A percentile compares a stretch with the other conserved stretches of the same genome.
phyloP scores from a whole-genome alignment of 2,797 vertebrate species.

The Holocentrus rufus region DNA sequence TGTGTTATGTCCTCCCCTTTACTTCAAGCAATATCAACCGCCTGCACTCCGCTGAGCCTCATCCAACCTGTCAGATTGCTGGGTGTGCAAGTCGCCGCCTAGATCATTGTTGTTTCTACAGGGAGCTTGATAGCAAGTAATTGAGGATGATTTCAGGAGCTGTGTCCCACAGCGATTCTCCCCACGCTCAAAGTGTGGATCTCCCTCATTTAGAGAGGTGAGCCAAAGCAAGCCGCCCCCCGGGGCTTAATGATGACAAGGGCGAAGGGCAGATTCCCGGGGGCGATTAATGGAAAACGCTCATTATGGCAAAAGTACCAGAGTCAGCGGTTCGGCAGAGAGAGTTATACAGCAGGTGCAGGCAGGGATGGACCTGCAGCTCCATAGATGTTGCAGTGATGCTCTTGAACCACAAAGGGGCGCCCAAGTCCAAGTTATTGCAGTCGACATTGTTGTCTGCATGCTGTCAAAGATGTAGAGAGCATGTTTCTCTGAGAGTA shows the following conservation, averaged over 20 bases:
- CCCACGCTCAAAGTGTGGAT: background rate
- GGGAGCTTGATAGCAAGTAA: conserved; percentile 13
- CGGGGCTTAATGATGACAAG: conserved; percentile 4
- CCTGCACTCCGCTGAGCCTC: background rate
- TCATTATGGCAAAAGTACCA: conserved; percentile 21
- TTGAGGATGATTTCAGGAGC: background rate
- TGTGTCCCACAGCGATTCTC: background rate
- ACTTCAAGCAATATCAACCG: background rate
- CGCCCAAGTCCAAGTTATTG: conserved; percentile 22
- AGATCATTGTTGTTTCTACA: background rate
- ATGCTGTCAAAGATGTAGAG: background rate
- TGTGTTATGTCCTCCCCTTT: background rate
- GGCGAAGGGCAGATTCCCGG: conserved; percentile 7
- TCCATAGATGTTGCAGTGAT: conserved; percentile 38
- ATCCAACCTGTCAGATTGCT: conserved; percentile 6
- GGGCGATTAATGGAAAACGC: conserved; percentile 13
- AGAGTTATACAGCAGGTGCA: conserved; percentile 21
- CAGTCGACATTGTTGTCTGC: background rate
- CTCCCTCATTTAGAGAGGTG: conserved; percentile 28
- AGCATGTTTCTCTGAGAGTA: background rate
- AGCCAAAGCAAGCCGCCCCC: conserved; percentile 12
- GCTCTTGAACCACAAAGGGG: conserved; percentile 63
- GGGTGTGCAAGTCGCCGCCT: background rate
- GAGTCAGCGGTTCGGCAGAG: conserved; percentile 25
- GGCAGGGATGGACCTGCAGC: background rate